phyloP scores from a whole-genome alignment of 2,113 vertebrate genomes.

The Oreochromis spilurus region DNA sequence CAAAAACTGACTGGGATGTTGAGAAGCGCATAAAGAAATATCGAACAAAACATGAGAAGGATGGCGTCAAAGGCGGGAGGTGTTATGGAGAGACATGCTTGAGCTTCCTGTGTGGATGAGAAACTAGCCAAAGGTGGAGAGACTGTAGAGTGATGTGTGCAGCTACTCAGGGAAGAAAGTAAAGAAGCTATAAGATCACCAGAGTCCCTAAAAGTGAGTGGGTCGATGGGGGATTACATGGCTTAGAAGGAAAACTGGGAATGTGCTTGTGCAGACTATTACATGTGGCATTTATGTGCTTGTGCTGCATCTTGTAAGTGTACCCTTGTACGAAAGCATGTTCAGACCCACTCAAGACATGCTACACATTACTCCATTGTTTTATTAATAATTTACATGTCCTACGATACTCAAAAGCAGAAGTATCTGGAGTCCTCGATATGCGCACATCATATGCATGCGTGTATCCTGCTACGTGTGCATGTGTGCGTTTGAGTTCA shows the following conservation, averaged over 20 bases:
- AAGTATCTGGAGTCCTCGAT: background rate
- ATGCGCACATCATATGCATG: background rate
- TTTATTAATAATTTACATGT: constrained; percentile 33
- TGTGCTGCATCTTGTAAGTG: background rate
- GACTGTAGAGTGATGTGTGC: background rate
- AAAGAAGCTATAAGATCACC: background rate
- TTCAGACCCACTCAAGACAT: constrained; percentile 25
- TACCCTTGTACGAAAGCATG: background rate
- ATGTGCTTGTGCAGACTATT: background rate
- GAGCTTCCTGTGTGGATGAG: background rate
- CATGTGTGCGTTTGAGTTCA: background rate
- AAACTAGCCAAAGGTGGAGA: background rate
- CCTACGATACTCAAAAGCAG: constrained; percentile 8
- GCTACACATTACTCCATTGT: background rate
- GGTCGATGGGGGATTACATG: constrained; percentile 24
- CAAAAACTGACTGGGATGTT: background rate
- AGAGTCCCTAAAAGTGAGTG: background rate
- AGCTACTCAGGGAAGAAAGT: background rate
- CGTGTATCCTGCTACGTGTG: background rate
- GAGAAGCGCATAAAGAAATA: constrained; percentile 17
- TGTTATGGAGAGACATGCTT: background rate
- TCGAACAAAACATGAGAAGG: background rate
- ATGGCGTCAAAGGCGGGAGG: background rate
- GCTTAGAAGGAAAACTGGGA: constrained; percentile 27
- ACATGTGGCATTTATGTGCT: background rate